phyloP scores from a whole-genome alignment of 2,888 invertebrate species.

The Rotaria sp. region DNA sequence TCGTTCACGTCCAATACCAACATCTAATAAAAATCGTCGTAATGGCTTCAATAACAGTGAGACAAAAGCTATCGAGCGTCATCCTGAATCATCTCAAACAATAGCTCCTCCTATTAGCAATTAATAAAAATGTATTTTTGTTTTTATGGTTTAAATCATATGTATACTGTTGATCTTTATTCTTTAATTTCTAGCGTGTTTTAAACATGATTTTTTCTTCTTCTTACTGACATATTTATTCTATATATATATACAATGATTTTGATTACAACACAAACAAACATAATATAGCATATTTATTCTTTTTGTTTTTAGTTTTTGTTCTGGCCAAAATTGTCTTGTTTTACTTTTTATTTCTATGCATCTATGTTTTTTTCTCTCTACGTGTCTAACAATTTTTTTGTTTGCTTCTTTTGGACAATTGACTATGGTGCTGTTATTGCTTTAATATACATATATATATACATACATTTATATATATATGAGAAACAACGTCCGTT shows the following conservation, averaged over 20 bases:
- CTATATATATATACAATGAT: background rate
- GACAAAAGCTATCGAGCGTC: background rate
- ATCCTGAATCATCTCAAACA: background rate
- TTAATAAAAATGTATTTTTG: background rate
- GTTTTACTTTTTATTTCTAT: background rate
- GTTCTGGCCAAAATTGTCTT: background rate
- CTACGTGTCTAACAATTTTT: background rate
- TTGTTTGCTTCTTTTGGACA: background rate
- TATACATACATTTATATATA: too few species aligned
- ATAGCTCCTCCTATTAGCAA: background rate
- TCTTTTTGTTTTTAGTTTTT: background rate
- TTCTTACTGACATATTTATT: background rate
- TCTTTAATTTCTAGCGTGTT: conserved; percentile 1
- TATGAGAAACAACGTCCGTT: background rate
- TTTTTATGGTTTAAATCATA: background rate
- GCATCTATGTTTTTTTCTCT: background rate
- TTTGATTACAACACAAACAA: background rate
- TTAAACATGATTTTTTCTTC: conserved; percentile 1
- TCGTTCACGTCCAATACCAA: background rate
- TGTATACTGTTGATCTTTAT: background rate
- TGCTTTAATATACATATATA: background rate
- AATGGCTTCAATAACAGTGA: conserved; percentile 13
- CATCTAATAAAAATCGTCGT: background rate
- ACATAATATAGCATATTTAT: background rate
- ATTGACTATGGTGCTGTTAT: background rate